phyloP scores from a whole-genome alignment of 2,888 invertebrate species.

The Cryptocephalus primarius region DNA sequence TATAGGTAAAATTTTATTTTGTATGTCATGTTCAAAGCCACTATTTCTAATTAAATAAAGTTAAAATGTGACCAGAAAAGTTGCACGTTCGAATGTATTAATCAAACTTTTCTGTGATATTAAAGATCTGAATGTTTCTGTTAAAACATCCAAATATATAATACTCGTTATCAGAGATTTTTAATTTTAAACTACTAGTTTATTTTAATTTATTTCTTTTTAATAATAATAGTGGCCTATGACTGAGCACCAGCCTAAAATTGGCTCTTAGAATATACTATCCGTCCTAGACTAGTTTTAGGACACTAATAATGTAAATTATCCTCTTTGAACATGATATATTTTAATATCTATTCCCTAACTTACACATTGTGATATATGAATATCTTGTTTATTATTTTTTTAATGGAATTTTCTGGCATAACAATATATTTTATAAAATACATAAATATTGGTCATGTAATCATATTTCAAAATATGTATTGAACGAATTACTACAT shows the following conservation, averaged over 20 bases:
- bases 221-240: slow-evolving; percentile 2
- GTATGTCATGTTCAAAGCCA: slow-evolving; percentile 11
- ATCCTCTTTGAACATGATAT: slow-evolving; percentile 8
- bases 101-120: slow-evolving; percentile 6
- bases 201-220: too few relatives aligned
- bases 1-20: slow-evolving; percentile 6
- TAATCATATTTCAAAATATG: too few relatives aligned
- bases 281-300: slow-evolving; percentile 1
- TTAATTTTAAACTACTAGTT: too few relatives aligned
- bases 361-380: slow-evolving; percentile 13
- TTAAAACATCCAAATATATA: too few relatives aligned
- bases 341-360: slow-evolving; percentile 5
- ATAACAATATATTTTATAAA: too few relatives aligned
- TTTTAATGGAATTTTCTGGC: too few relatives aligned
- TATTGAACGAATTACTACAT: too few relatives aligned
- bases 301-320: too few relatives aligned
- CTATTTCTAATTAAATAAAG: not conserved
- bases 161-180: too few relatives aligned
- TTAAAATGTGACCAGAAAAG: too few relatives aligned
- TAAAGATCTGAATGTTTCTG: slow-evolving; percentile 4
- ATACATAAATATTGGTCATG: too few relatives aligned
- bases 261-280: slow-evolving; percentile 4
- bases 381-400: not conserved
- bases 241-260: slow-evolving; percentile 2
- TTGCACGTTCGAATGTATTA: not conserved